These are phyloP conservation scores for Lutraria lutraria DNA, from an alignment of 2,888 invertebrate species.

Conservation along the genomic window DNA sequence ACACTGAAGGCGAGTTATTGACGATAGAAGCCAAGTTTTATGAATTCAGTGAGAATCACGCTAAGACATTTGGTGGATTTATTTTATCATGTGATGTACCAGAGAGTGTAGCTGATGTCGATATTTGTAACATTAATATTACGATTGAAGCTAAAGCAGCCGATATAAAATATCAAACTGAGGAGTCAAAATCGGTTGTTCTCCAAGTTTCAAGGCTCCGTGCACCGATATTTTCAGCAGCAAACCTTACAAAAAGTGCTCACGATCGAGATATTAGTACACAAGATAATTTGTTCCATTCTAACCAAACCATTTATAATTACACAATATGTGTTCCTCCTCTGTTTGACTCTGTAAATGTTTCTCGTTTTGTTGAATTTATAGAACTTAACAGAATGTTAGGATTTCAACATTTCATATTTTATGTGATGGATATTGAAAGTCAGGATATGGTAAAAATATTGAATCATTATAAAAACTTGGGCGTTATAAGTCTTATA, in stretches of 20 bases:
- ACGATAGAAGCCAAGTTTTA: conserved; percentile 69
- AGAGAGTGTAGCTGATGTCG: conserved; percentile 22
- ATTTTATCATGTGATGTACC: conserved; percentile 79
- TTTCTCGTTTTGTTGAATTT: conserved; percentile 79
- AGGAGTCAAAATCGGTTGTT: conserved; percentile 37
- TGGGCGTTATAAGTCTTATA: conserved; percentile 75
- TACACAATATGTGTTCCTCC: conserved; percentile 83
- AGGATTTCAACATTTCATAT: conserved; percentile 82
- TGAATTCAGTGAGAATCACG: conserved; percentile 84
- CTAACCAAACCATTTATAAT: conserved; percentile 30
- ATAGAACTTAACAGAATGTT: conserved; percentile 81
- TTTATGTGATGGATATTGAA: conserved; percentile 76
- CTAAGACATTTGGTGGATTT: conserved; percentile 78
- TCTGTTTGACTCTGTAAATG: conserved; percentile 78
- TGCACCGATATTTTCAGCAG: no score
- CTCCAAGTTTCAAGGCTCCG: conserved; percentile 50
- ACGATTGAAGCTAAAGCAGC: conserved; percentile 46
- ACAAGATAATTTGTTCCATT: no score
- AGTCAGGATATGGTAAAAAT: conserved; percentile 68
- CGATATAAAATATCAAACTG: conserved; percentile 6
- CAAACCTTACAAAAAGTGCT: not conserved
- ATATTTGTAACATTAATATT: conserved; percentile 66
- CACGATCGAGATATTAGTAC: not conserved
- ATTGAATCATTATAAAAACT: conserved; percentile 74
- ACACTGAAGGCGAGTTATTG: not conserved